Conservation (phyloP, 2,797 vertebrate genomes). For the Scarus forsteni region DNA sequence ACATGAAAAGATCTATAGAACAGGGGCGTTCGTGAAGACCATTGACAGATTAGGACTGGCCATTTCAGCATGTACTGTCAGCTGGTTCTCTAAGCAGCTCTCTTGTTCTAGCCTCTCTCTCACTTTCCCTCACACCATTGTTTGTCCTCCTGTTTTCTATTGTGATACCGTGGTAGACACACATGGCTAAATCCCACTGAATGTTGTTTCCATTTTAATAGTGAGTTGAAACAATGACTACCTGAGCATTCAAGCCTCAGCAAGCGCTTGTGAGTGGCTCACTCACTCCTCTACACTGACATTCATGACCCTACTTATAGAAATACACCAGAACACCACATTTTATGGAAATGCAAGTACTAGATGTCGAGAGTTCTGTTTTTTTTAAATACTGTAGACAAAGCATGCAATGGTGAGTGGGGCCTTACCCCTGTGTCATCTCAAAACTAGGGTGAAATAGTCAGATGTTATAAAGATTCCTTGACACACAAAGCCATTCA, state of each 20-base stretch:
- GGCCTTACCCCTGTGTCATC: conserved; percentile 15
- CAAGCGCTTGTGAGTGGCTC: conserved; percentile 38
- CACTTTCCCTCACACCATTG: conserved; percentile 18
- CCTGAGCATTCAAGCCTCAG: conserved; percentile 36
- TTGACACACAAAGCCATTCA: conserved; percentile 44
- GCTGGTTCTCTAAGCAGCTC: conserved; percentile 41
- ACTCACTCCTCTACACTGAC: conserved; percentile 48
- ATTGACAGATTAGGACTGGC: conserved; percentile 51
- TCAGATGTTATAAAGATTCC: conserved; percentile 24
- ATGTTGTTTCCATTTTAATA: conserved; percentile 42
- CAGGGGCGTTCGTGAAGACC: conserved; percentile 28
- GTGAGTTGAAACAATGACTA: conserved; percentile 47
- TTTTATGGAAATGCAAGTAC: conserved; percentile 20
- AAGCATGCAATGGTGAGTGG: background rate
- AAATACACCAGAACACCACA: conserved; percentile 20
- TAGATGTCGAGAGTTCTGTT: conserved; percentile 17
- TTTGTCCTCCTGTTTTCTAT: conserved; percentile 33
- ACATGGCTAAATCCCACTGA: conserved; percentile 27
- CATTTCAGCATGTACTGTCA: conserved; percentile 47
- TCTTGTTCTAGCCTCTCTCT: conserved; percentile 31
- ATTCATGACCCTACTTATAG: conserved; percentile 26
- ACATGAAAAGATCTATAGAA: conserved; percentile 54
- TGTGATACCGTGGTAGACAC: conserved; percentile 24
- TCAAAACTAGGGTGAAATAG: conserved; percentile 16
- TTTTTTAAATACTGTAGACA: conserved; percentile 12